A percentile compares a stretch with the other conserved stretches of the same genome.
phyloP scores from a whole-genome alignment of 1,140 invertebrate genomes.

The Aleiodes sp. region DNA sequence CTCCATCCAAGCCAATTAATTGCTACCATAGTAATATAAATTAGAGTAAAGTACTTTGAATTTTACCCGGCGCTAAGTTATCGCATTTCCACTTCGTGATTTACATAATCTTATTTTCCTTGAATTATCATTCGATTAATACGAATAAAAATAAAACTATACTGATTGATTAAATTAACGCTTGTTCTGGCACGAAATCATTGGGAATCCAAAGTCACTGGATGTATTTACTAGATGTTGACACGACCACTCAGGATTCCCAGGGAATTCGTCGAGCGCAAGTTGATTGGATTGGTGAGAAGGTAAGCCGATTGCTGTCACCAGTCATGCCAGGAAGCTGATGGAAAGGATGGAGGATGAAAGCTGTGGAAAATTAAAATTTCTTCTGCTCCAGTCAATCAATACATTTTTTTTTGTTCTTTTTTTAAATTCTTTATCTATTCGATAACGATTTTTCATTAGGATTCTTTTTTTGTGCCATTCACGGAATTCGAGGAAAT shows the following conservation, averaged over 20 bases:
- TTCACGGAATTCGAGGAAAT: too few relatives aligned
- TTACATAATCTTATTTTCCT: background rate
- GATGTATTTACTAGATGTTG: background rate
- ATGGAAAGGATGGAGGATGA: background rate
- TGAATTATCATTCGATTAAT: background rate
- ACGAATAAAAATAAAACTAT: background rate
- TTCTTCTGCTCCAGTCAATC: background rate
- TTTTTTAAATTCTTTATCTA: too few relatives aligned
- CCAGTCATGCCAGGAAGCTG: constrained; percentile 5
- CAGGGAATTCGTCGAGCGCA: background rate
- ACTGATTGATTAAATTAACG: background rate
- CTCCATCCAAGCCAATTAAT: constrained; percentile 4
- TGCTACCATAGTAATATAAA: constrained; percentile 4
- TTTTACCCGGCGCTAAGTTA: background rate
- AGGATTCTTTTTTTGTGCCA: too few relatives aligned
- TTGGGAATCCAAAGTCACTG: background rate
- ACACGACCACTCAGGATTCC: background rate
- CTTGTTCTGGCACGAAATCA: too few relatives aligned
- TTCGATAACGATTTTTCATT: too few relatives aligned
- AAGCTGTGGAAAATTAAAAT: constrained; percentile 14
- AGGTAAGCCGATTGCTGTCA: constrained; percentile 17
- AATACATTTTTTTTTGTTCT: background rate
- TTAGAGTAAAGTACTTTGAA: constrained; percentile 10
- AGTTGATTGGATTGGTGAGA: constrained; percentile 14
- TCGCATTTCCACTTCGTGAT: background rate